phyloP scores from a whole-genome alignment of 1,140 invertebrate genomes.

The Lepidurus packardi region DNA sequence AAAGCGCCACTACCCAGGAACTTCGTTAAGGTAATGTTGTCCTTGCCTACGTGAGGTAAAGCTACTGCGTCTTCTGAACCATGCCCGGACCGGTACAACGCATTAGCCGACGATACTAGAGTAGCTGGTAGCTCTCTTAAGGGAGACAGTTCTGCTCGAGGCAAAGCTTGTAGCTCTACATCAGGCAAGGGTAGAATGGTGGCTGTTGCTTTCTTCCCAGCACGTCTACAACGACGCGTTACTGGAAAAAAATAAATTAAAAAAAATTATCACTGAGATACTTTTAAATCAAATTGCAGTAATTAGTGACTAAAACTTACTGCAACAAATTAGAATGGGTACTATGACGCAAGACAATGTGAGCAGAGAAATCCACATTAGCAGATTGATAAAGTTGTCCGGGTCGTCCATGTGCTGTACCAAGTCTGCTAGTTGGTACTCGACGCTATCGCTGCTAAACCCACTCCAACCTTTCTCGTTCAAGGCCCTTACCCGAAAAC shows the following conservation, averaged over 20 bases:
- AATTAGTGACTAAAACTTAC: slow-evolving; percentile 7
- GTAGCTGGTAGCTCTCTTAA: slow-evolving; percentile 71
- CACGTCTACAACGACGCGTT: slow-evolving; percentile 46
- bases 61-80: slow-evolving; percentile 59
- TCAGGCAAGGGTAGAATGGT: slow-evolving; percentile 54
- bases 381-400: slow-evolving; percentile 10
- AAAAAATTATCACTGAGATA: neutral
- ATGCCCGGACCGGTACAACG: slow-evolving; percentile 57
- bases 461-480: slow-evolving; percentile 68
- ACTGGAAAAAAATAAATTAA: slow-evolving; percentile 24
- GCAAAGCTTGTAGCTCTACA: slow-evolving; percentile 51
- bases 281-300: too few relatives aligned
- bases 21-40: slow-evolving; percentile 73
- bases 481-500: slow-evolving; percentile 68
- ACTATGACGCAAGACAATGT: slow-evolving; percentile 26
- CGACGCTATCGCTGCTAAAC: slow-evolving; percentile 52
- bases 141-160: slow-evolving; percentile 56
- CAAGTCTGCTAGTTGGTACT: slow-evolving; percentile 22
- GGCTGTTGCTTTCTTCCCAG: slow-evolving; percentile 42
- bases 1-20: slow-evolving; percentile 94
- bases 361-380: slow-evolving; percentile 29
- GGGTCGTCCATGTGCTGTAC: neutral
- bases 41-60: slow-evolving; percentile 74
- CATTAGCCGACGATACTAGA: slow-evolving; percentile 72
- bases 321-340: neutral